phyloP scores from a whole-genome alignment of 2,888 invertebrate genomes.

The Brachyopa scutellaris region DNA sequence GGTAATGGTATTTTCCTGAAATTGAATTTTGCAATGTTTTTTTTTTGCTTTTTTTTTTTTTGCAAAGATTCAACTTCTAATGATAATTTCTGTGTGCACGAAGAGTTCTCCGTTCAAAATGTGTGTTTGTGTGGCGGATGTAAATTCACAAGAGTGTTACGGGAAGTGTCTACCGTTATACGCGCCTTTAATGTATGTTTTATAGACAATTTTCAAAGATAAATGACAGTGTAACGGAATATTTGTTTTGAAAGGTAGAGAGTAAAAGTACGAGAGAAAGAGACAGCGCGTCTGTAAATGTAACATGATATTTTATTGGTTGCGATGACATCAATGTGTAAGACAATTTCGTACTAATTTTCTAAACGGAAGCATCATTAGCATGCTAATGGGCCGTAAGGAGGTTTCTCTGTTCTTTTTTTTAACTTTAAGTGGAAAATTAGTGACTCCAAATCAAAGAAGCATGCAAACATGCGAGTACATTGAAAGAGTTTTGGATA shows the following conservation, averaged over 20 bases:
- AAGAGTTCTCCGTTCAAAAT: not conserved
- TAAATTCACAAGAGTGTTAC: conserved; percentile 3
- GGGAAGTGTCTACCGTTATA: conserved; percentile 16
- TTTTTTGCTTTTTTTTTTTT: too few species aligned
- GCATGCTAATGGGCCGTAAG: not conserved
- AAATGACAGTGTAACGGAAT: conserved; percentile 10
- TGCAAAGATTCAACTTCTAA: not conserved
- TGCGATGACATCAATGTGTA: conserved; percentile 15
- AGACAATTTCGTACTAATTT: not conserved
- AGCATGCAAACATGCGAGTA: too few species aligned
- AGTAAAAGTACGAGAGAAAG: too few species aligned
- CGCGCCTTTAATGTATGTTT: conserved; percentile 25
- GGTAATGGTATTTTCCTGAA: not conserved
- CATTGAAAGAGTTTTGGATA: too few species aligned
- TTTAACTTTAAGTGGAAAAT: too few species aligned
- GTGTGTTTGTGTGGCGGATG: not conserved
- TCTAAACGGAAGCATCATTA: not conserved
- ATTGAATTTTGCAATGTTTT: not conserved
- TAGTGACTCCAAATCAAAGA: too few species aligned
- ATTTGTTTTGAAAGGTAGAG: too few species aligned
- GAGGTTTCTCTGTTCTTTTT: too few species aligned
- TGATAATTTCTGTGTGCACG: conserved; percentile 10
- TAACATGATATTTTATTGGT: not conserved
- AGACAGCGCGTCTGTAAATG: not conserved
- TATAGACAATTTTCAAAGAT: conserved; percentile 18